phyloP scores from a whole-genome alignment of 1,140 invertebrate genomes.

The Onthophagus taurus region DNA sequence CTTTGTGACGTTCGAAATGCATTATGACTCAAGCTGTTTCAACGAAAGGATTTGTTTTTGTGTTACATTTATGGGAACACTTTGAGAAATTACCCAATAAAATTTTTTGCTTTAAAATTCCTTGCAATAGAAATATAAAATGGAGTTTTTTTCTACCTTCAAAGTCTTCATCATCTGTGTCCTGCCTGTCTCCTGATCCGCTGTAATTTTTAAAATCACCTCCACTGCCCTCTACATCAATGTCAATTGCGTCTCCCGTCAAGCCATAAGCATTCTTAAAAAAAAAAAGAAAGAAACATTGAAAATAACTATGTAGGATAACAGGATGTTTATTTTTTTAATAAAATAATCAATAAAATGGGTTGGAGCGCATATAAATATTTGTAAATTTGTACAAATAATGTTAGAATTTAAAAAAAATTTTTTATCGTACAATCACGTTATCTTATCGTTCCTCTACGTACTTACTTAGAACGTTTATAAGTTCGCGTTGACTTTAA shows the following conservation, averaged over 20 bases:
- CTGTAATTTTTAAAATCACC: conserved; percentile 39
- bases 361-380: background rate
- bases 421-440: background rate
- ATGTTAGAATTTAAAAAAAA: background rate
- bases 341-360: background rate
- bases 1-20: no score
- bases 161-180: conserved; percentile 3
- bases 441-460: no score
- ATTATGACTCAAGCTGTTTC: no score
- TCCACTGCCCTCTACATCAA: conserved; percentile 43
- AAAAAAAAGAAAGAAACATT: background rate
- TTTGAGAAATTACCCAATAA: no score
- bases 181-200: conserved; percentile 3
- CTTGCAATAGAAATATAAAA: no score
- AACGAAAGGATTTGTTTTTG: no score
- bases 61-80: no score
- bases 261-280: conserved; percentile 3
- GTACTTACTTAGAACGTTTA: no score
- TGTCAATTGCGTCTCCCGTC: conserved; percentile 40
- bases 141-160: no score
- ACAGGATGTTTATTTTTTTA: background rate
- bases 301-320: background rate
- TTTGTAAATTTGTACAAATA: background rate
- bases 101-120: no score
- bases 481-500: no score